Conservation (phyloP, 2,888 invertebrate species). For the Mechanitis mazaeus region DNA sequence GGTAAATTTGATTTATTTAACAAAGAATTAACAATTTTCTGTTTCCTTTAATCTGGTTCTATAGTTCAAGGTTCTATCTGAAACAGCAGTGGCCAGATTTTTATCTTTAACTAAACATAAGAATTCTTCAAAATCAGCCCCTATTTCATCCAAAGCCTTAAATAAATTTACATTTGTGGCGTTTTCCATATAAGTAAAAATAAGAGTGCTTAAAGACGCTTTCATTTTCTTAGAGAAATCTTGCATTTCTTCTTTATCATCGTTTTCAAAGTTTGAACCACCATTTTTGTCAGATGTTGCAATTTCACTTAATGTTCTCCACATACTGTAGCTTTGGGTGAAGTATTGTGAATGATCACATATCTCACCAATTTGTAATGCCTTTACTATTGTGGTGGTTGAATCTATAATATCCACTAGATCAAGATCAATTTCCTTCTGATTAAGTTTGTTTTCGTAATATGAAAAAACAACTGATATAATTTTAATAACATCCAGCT, state of each 20-base stretch:
- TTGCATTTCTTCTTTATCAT: slow-evolving; percentile 46
- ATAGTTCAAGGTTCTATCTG: slow-evolving; percentile 45
- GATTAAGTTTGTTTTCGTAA: slow-evolving; percentile 55
- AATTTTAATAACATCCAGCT: slow-evolving; percentile 43
- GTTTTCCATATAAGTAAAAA: slow-evolving; percentile 52
- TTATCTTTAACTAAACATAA: slow-evolving; percentile 41
- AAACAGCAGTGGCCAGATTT: slow-evolving; percentile 40
- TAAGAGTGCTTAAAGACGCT: slow-evolving; percentile 43
- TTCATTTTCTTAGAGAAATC: slow-evolving; percentile 50
- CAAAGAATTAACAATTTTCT: slow-evolving; percentile 42
- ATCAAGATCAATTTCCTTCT: slow-evolving; percentile 59
- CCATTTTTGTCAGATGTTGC: slow-evolving; percentile 45
- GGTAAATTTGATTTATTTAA: no score
- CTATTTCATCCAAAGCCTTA: slow-evolving; percentile 45
- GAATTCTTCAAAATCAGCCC: slow-evolving; percentile 50
- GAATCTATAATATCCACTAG: slow-evolving; percentile 59
- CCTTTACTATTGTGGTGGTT: slow-evolving; percentile 46
- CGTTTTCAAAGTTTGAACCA: slow-evolving; percentile 46
- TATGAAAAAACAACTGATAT: slow-evolving; percentile 51
- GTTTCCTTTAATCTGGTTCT: slow-evolving; percentile 52
- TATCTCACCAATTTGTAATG: slow-evolving; percentile 42
- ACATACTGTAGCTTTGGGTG: slow-evolving; percentile 52
- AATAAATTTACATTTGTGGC: slow-evolving; percentile 50
- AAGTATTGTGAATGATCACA: slow-evolving; percentile 51
- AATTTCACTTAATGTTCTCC: slow-evolving; percentile 48